phyloP scores from a whole-genome alignment of 2,888 invertebrate genomes.

The Bellardia bayeri region DNA sequence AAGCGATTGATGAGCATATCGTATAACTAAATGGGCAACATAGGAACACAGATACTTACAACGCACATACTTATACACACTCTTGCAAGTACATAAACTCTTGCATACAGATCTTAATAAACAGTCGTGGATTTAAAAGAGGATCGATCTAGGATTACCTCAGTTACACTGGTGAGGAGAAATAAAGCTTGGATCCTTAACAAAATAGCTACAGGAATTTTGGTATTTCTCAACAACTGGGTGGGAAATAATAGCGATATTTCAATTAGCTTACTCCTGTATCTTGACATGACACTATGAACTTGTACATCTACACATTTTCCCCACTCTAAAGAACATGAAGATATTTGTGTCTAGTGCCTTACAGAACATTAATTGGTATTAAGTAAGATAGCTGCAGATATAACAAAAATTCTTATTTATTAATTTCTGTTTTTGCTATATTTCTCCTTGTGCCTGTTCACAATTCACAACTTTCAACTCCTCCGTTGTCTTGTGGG shows the following conservation, averaged over 20 bases:
- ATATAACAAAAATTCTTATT: no score
- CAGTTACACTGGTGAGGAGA: neutral
- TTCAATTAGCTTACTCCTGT: neutral
- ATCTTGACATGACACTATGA: no score
- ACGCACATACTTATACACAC: neutral
- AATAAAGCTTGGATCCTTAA: neutral
- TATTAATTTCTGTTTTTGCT: neutral
- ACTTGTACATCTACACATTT: no score
- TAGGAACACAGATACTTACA: neutral
- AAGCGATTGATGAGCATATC: conserved; percentile 78
- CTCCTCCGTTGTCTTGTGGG: neutral
- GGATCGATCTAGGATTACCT: neutral
- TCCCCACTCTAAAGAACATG: no score
- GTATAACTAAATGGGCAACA: conserved; percentile 65
- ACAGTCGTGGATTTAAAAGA: neutral
- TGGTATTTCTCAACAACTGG: neutral
- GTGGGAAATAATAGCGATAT: neutral
- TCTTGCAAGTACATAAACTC: neutral
- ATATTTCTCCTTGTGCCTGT: neutral
- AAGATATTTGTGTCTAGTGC: no score
- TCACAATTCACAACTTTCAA: no score
- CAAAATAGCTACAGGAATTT: neutral
- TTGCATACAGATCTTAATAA: neutral
- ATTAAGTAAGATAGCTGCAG: no score
- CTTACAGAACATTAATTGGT: no score